Evolutionary conservation across 2,113 vertebrate species (phyloP).

Genomic region (Microcebus tavaratra): DNA sequence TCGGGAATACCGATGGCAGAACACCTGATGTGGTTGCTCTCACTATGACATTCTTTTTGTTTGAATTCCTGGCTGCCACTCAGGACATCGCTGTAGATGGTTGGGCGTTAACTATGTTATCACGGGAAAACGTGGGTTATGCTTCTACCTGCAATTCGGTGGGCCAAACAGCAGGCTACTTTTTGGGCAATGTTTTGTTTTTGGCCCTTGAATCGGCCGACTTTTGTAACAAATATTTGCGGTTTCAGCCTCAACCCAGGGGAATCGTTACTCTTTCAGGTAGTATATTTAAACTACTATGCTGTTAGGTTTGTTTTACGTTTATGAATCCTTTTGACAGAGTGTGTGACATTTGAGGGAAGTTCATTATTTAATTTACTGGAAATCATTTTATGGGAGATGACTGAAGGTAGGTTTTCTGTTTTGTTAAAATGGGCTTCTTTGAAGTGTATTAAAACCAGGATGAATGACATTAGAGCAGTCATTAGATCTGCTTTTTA

Average conservation of each 20-base stretch:
- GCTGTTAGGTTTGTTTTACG: background rate
- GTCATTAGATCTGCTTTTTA: too few species aligned
- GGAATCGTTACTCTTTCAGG: constrained; percentile 97
- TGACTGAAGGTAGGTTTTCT: background rate
- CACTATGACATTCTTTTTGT: constrained; percentile 94
- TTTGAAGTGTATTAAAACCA: background rate
- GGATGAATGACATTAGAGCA: background rate
- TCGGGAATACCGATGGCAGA: constrained; percentile 84
- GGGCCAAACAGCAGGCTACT: constrained; percentile 98
- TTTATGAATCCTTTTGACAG: background rate
- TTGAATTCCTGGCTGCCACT: constrained; percentile 97
- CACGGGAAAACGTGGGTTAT: constrained; percentile 96
- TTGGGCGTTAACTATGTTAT: constrained; percentile 98
- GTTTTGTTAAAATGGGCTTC: background rate
- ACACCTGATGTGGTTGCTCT: constrained; percentile 90
- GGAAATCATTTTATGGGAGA: background rate
- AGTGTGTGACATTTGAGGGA: background rate
- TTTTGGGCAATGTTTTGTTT: constrained; percentile 98
- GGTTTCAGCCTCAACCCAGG: constrained; percentile 89
- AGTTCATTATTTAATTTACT: background rate
- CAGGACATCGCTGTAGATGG: constrained; percentile 99
- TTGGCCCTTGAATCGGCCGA: constrained; percentile 95
- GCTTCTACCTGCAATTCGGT: constrained; percentile 99
- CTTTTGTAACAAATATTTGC: constrained; percentile 98
- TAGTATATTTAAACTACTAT: constrained; percentile 78